Percentiles rank a stretch among this genome's conserved stretches.
phyloP scores from a whole-genome alignment of 2,113 vertebrate species.

The Psittacara wagleri region DNA sequence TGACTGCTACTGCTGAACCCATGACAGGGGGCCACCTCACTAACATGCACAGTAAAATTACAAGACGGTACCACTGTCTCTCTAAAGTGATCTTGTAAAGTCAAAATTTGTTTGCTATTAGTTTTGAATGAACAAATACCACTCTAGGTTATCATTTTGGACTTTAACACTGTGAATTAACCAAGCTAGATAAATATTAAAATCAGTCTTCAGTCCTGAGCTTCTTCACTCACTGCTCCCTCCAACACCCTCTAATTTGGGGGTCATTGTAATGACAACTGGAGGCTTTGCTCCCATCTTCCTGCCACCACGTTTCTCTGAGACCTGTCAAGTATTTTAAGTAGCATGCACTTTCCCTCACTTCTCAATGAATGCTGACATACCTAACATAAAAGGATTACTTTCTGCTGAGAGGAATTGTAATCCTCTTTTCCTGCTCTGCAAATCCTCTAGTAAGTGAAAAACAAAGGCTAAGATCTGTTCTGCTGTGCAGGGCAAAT shows the following conservation, averaged over 20 bases:
- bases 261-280: conserved; percentile 1
- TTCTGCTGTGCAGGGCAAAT: conserved; percentile 46
- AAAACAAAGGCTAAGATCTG: conserved; percentile 45
- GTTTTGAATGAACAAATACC: not conserved
- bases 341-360: conserved; percentile 45
- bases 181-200: not conserved
- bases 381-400: conserved; percentile 65
- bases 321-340: conserved; percentile 59
- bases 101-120: not conserved
- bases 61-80: not conserved
- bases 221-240: not conserved
- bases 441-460: conserved; percentile 55
- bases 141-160: not conserved
- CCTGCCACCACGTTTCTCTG: conserved; percentile 35
- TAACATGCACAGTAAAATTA: not conserved
- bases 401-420: conserved; percentile 43
- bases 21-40: not conserved
- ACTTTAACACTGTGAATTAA: not conserved
- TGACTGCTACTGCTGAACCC: too few relatives aligned
- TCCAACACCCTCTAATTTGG: conserved; percentile 17
- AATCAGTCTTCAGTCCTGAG: not conserved
- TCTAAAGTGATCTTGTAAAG: not conserved
- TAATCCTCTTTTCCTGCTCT: conserved; percentile 71
- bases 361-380: conserved; percentile 66
- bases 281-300: conserved; percentile 21